Evolutionary conservation across 2,888 invertebrate genomes (phyloP).

Genomic region (Beris chalybata): DNA sequence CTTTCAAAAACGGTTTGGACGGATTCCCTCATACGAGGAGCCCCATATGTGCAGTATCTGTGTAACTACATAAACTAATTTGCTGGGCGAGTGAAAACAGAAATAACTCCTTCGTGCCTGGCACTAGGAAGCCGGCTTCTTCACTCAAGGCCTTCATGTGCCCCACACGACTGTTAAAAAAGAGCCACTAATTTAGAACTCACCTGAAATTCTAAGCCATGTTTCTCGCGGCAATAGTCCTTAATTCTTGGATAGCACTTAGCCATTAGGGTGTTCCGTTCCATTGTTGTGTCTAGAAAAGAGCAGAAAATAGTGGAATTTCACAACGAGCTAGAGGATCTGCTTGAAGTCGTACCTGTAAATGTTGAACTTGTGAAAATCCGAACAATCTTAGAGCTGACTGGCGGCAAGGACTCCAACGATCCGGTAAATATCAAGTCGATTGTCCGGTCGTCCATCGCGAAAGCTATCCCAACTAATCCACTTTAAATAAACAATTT

Average conservation of each 20-base stretch:
- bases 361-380: constrained; percentile 99
- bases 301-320: not conserved
- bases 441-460: constrained; percentile 87
- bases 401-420: constrained; percentile 84
- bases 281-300: constrained; percentile 89
- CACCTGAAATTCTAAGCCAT: constrained; percentile 97
- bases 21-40: constrained; percentile 5
- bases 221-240: constrained; percentile 95
- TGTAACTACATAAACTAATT: constrained; percentile 17
- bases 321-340: not conserved
- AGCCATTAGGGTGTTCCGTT: constrained; percentile 95
- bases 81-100: not conserved
- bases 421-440: constrained; percentile 90
- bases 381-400: constrained; percentile 96
- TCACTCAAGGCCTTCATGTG: not conserved
- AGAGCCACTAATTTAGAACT: constrained; percentile 33
- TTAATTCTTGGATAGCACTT: constrained; percentile 96
- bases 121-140: not conserved
- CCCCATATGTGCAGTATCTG: constrained; percentile 1
- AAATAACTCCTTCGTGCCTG: constrained; percentile 11
- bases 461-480: not conserved
- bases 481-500: not conserved
- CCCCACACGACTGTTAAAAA: not conserved
- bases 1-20: constrained; percentile 3
- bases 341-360: constrained; percentile 69